Percentiles rank a stretch among this genome's conserved stretches.
These are phyloP conservation scores for Rhinichthys klamathensis DNA, from an alignment of 2,113 vertebrate species.

Conservation along the genomic window DNA sequence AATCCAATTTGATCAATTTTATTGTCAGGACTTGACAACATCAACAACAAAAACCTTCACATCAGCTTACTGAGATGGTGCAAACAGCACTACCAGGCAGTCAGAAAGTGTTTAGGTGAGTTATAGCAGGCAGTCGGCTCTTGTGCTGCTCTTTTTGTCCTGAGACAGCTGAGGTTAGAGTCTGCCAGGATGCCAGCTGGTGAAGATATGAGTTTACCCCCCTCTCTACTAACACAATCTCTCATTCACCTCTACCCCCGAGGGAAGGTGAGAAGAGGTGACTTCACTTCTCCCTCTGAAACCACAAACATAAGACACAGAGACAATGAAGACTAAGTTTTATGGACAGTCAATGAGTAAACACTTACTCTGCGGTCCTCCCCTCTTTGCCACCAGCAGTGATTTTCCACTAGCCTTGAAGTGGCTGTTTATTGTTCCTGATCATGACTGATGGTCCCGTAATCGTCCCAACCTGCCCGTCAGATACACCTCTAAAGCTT, in stretches of 20 bases:
- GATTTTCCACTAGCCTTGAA: slow-evolving; percentile 42
- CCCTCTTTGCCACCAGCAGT: slow-evolving; percentile 42
- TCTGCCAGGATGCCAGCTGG: neutral
- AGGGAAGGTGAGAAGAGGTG: slow-evolving; percentile 37
- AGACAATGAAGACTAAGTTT: slow-evolving; percentile 60
- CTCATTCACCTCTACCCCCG: neutral
- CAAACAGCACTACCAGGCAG: neutral
- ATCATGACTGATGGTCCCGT: slow-evolving; percentile 62
- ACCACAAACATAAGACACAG: slow-evolving; percentile 46
- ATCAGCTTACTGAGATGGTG: neutral
- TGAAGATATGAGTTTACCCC: neutral
- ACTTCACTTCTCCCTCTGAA: slow-evolving; percentile 17
- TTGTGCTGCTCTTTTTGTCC: neutral
- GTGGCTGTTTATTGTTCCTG: slow-evolving; percentile 57
- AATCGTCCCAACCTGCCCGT: neutral
- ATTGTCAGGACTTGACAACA: neutral
- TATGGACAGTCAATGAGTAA: slow-evolving; percentile 61
- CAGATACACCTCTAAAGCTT: neutral
- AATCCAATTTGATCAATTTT: neutral
- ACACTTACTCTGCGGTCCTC: slow-evolving; percentile 50
- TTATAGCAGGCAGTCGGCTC: neutral
- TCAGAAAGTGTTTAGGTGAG: slow-evolving; percentile 10
- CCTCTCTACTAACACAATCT: slow-evolving; percentile 13
- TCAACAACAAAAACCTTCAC: neutral
- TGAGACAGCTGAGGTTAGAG: neutral